A percentile compares a stretch with the other conserved stretches of the same genome.
phyloP scores from a whole-genome alignment of 2,113 vertebrate genomes.

The Etheostoma cragini region DNA sequence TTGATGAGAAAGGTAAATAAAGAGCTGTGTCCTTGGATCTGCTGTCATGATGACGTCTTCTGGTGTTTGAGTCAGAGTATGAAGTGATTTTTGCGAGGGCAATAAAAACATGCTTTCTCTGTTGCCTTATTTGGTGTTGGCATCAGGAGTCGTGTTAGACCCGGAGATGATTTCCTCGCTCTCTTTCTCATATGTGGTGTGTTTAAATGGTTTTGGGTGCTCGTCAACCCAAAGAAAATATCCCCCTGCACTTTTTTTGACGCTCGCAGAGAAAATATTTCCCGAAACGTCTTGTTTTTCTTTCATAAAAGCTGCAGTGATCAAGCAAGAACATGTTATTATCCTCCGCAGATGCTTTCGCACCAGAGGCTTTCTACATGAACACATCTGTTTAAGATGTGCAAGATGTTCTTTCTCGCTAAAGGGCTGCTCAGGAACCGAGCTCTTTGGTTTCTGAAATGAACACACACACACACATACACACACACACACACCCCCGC shows the following conservation, averaged over 20 bases:
- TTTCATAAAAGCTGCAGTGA: conserved; percentile 62
- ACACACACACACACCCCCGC: background rate
- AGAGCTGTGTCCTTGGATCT: conserved; percentile 24
- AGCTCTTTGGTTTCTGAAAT: conserved; percentile 22
- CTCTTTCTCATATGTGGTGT: conserved; percentile 61
- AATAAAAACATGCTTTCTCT: conserved; percentile 52
- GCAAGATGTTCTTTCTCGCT: conserved; percentile 13
- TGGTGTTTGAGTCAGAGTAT: conserved; percentile 47
- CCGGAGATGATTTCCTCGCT: conserved; percentile 58
- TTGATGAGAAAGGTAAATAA: conserved; percentile 9
- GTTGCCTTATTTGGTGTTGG: conserved; percentile 83
- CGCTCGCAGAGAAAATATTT: conserved; percentile 61
- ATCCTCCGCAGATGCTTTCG: conserved; percentile 58
- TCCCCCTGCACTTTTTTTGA: conserved; percentile 59
- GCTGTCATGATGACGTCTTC: conserved; percentile 39
- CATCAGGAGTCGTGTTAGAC: conserved; percentile 55
- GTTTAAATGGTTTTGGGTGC: conserved; percentile 73
- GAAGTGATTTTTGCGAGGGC: conserved; percentile 46
- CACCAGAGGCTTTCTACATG: conserved; percentile 53
- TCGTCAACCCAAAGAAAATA: conserved; percentile 74
- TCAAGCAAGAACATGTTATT: conserved; percentile 64
- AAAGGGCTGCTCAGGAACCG: conserved; percentile 7
- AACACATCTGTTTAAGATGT: conserved; percentile 63
- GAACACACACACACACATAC: background rate
- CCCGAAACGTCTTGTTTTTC: conserved; percentile 58